Conservation (phyloP, 1,140 invertebrate genomes). For the Choristoneura fumiferana region DNA sequence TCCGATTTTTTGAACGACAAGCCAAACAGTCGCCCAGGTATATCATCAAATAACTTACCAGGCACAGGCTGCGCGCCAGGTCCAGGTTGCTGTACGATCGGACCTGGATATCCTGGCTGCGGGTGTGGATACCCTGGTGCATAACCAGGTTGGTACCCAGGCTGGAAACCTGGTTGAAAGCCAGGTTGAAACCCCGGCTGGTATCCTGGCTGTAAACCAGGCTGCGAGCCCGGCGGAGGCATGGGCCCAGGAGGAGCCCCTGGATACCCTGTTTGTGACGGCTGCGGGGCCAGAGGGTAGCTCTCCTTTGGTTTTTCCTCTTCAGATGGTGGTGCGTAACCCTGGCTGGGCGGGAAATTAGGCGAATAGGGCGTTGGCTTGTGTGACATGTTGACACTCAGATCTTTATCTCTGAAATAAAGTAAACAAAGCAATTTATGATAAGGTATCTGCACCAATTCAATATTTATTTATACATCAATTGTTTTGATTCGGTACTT, state of each 20-base stretch:
- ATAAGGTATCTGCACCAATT: too few species aligned
- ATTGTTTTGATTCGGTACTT: too few species aligned
- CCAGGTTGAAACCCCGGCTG: constrained; percentile 54
- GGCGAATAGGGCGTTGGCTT: constrained; percentile 64
- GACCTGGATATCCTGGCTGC: constrained; percentile 40
- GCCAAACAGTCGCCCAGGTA: too few species aligned
- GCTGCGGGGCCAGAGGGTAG: constrained; percentile 54
- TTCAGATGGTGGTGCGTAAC: constrained; percentile 55
- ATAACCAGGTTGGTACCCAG: constrained; percentile 40
- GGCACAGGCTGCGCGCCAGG: constrained; percentile 51
- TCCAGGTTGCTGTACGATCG: constrained; percentile 65
- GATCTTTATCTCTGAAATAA: constrained; percentile 1
- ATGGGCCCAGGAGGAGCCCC: constrained; percentile 53
- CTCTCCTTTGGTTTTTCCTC: constrained; percentile 43
- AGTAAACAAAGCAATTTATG: neutral
- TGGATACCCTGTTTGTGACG: constrained; percentile 31
- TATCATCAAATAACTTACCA: constrained; percentile 38
- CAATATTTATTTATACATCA: too few species aligned
- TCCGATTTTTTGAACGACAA: too few species aligned
- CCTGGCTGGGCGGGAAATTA: constrained; percentile 64
- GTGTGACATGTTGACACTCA: constrained; percentile 50
- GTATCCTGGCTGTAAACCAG: constrained; percentile 50
- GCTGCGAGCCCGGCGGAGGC: constrained; percentile 62
- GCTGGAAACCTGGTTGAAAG: constrained; percentile 57
- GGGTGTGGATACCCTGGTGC: constrained; percentile 49